phyloP scores from a whole-genome alignment of 2,888 invertebrate genomes.

The Bedellia somnulentella region DNA sequence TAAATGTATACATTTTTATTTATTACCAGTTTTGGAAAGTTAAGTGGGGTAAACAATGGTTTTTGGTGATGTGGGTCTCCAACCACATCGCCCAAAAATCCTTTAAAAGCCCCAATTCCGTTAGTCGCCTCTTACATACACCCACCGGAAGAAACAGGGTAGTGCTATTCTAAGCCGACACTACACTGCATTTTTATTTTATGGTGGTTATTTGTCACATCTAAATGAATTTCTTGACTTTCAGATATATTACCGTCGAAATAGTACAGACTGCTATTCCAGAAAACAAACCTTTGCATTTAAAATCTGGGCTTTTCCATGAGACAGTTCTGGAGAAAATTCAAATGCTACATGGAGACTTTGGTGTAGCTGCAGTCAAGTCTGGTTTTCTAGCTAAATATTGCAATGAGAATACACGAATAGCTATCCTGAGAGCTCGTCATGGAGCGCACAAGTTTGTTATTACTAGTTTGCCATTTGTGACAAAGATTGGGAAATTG shows the following conservation, averaged over 20 bases:
- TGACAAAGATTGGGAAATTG: conserved; percentile 67
- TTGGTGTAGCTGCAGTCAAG: conserved; percentile 70
- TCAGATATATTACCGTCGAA: conserved; percentile 71
- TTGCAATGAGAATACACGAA: conserved; percentile 74
- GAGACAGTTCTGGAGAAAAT: conserved; percentile 64
- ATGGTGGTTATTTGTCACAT: neutral
- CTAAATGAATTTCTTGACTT: conserved; percentile 14
- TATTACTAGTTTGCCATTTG: conserved; percentile 67
- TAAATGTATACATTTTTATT: conserved; percentile 67
- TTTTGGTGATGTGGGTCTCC: too few relatives aligned
- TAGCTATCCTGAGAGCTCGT: conserved; percentile 70
- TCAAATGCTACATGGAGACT: conserved; percentile 74
- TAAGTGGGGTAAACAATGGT: too few relatives aligned
- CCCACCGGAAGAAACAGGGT: too few relatives aligned
- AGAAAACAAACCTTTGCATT: conserved; percentile 40
- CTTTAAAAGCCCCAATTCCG: too few relatives aligned
- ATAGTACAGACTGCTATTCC: conserved; percentile 53
- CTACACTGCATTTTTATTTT: too few relatives aligned
- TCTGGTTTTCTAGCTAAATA: conserved; percentile 77
- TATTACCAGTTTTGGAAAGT: too few relatives aligned
- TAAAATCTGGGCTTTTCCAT: conserved; percentile 58
- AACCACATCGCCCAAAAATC: too few relatives aligned
- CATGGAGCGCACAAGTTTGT: conserved; percentile 77
- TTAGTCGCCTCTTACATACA: too few relatives aligned
- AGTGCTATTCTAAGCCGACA: too few relatives aligned